Conservation (phyloP, 2,888 invertebrate genomes). For the Noctua comes region DNA sequence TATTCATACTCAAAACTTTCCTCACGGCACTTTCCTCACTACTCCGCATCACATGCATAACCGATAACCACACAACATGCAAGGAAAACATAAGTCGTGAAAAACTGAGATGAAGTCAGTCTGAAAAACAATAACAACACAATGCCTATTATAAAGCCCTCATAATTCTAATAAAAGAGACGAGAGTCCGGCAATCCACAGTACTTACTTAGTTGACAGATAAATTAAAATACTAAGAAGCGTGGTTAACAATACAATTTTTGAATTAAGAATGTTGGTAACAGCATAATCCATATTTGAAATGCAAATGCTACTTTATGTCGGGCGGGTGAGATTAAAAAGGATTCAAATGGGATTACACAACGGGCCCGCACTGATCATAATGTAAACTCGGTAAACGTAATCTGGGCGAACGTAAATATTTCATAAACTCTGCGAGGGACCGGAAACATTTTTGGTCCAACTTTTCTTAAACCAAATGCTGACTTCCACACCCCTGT, state of each 20-base stretch:
- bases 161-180: not conserved
- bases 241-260: conserved; percentile 56
- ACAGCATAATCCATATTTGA: conserved; percentile 70
- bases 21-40: not conserved
- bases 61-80: not conserved
- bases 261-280: conserved; percentile 59
- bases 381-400: conserved; percentile 71
- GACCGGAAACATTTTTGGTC: conserved; percentile 54
- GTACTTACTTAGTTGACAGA: conserved; percentile 21
- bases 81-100: not conserved
- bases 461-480: conserved; percentile 58
- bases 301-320: conserved; percentile 69
- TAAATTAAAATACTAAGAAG: conserved; percentile 44
- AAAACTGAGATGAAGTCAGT: not conserved
- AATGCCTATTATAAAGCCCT: too few species aligned
- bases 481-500: conserved; percentile 30
- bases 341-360: conserved; percentile 72
- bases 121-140: not conserved
- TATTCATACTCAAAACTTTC: not conserved
- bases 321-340: conserved; percentile 72
- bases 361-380: conserved; percentile 67
- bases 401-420: conserved; percentile 65
- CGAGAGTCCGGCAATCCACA: not conserved
- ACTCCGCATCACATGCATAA: not conserved
- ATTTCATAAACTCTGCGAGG: conserved; percentile 60